These are phyloP conservation scores for Macroramphosus scolopax DNA, from an alignment of 2,797 vertebrate species.

Conservation along the genomic window DNA sequence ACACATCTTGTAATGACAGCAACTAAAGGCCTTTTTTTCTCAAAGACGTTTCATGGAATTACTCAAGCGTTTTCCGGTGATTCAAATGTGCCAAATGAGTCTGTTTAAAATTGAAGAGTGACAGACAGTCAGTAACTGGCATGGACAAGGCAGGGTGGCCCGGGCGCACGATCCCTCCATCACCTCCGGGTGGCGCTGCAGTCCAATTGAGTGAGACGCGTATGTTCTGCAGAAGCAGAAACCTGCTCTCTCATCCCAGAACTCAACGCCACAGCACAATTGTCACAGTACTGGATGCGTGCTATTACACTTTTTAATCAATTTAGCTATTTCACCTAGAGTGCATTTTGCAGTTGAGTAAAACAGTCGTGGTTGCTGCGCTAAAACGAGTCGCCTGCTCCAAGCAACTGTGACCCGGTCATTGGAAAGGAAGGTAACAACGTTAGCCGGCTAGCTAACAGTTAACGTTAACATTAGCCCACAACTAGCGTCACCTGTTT, in stretches of 20 bases:
- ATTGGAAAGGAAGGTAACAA: slow-evolving; percentile 32
- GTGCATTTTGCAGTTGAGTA: slow-evolving; percentile 1
- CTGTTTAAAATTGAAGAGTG: background rate
- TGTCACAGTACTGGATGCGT: slow-evolving; percentile 8
- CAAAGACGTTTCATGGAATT: no score
- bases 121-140: background rate
- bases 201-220: slow-evolving; percentile 1
- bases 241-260: slow-evolving; percentile 34
- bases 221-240: slow-evolving; percentile 39
- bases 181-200: slow-evolving; percentile 51
- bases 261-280: slow-evolving; percentile 12
- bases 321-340: no score
- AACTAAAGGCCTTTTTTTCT: no score
- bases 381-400: slow-evolving; percentile 12
- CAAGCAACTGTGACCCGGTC: slow-evolving; percentile 30
- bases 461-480: slow-evolving; percentile 38
- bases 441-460: slow-evolving; percentile 52
- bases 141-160: no score
- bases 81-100: no score
- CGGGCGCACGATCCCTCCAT: slow-evolving; percentile 2
- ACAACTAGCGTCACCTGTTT: background rate
- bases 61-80: no score
- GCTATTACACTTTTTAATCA: slow-evolving; percentile 2
- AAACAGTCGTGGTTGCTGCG: slow-evolving; percentile 9
- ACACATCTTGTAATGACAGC: no score